Percentiles rank a stretch among this genome's conserved stretches.
Evolutionary conservation across 2,113 vertebrate species (phyloP).

Genomic region (Hyaena hyaena): DNA sequence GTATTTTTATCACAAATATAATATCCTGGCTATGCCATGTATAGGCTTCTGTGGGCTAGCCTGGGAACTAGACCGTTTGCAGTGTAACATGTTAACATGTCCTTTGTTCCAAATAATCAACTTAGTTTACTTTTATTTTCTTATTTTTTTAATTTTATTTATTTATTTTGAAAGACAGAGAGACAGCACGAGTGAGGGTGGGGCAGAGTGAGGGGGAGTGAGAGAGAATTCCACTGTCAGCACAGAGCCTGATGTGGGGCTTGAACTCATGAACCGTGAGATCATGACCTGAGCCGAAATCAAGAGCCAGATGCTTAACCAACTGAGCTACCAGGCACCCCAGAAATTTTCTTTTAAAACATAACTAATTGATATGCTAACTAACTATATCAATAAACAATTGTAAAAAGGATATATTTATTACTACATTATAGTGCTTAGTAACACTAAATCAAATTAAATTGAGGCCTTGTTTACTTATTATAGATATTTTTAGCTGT

Average conservation of each 20-base stretch:
- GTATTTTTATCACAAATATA: background rate
- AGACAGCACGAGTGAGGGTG: too few relatives aligned
- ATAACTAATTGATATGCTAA: background rate
- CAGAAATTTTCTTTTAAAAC: background rate
- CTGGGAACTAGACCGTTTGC: background rate
- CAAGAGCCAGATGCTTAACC: too few relatives aligned
- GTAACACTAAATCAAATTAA: background rate
- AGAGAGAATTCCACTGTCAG: too few relatives aligned
- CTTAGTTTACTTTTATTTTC: background rate
- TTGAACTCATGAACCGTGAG: too few relatives aligned
- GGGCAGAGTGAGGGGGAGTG: too few relatives aligned
- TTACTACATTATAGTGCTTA: background rate
- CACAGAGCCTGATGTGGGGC: too few relatives aligned
- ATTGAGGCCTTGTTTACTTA: background rate
- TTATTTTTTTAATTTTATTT: too few relatives aligned
- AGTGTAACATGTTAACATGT: background rate
- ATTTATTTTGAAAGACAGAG: too few relatives aligned
- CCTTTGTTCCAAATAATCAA: slow-evolving; percentile 1
- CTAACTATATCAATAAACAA: background rate
- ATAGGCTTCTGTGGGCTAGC: background rate
- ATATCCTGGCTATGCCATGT: background rate
- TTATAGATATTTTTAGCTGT: background rate
- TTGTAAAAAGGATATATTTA: background rate
- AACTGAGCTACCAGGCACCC: too few relatives aligned
- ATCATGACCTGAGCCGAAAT: too few relatives aligned